Base-by-base conservation (phyloP, 2,888 invertebrate genomes). In the Mythimna impura region DNA sequence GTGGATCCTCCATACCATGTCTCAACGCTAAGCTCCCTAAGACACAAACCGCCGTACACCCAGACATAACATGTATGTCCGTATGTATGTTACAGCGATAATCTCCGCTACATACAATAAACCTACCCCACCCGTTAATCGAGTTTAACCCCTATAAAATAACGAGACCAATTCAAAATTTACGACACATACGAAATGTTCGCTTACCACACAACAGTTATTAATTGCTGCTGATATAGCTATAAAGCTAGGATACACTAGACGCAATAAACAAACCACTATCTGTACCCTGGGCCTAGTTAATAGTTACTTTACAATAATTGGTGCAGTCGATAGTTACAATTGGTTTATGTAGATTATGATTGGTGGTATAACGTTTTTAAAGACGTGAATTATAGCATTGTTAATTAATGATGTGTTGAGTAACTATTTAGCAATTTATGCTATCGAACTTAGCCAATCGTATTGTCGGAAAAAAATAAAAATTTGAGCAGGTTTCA, bases 61-160 rank as follows among this genome's bases (percentile, higher is more conserved):
- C 68, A 84, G 84, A 79, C 86, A 83, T 82, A 84, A 70, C 78
- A 79, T 71, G 73, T 50, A 75, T 80, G 83, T 76, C 73, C 74
- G 76, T 78, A 76, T 85, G 85, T 82, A 82, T 85, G 85, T 83
- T 81, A 82, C 81, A 69, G 71, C 66, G 71, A 89, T 88, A 87
- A 89, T 89, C 88, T 86, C 81, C 74, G 76, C 83, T 85, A 88
- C 89, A 90, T 87, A 89, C 87, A 89, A 91, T 91, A 92, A 92
- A 92, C 91, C 89, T 88, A 88, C 92, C 90, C 92, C 88, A 84
- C 86, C 88, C 88, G 90, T 89, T 92, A 93, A 94, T 93, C 93
- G 91, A 92, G 91, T 93, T 79, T 93, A 91, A 94, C 93, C 93
- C 94, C 86, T 78, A 87, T 93, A 91, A 93, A 93, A 93, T 92